Conservation (phyloP, 1,140 invertebrate species). For the Drosophila willistoni region DNA sequence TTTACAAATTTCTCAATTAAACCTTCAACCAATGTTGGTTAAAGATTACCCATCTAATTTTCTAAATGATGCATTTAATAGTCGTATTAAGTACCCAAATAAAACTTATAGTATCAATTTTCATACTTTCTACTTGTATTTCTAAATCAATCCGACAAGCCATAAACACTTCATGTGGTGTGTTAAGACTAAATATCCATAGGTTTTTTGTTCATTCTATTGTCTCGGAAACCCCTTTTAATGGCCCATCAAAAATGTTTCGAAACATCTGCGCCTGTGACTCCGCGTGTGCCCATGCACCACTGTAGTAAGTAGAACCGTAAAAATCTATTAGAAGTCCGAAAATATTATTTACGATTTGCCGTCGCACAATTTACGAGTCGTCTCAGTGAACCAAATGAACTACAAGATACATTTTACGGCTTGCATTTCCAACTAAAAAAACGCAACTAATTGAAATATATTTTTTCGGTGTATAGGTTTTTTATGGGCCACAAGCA, state of each 20-base stretch:
- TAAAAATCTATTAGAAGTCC: slow-evolving; percentile 69
- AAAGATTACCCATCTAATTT: neutral
- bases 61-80: neutral
- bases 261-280: slow-evolving; percentile 57
- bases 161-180: neutral
- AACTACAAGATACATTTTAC: slow-evolving; percentile 69
- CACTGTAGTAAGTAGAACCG: slow-evolving; percentile 19
- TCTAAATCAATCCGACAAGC: slow-evolving; percentile 2
- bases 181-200: neutral
- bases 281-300: neutral
- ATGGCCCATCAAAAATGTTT: slow-evolving; percentile 39
- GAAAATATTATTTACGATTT: slow-evolving; percentile 74
- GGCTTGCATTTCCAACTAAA: slow-evolving; percentile 55
- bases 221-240: slow-evolving; percentile 5
- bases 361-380: slow-evolving; percentile 70
- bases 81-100: neutral
- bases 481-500: slow-evolving; percentile 60
- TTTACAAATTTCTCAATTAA: too few species aligned
- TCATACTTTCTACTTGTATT: neutral
- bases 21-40: neutral
- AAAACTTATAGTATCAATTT: neutral
- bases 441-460: slow-evolving; percentile 73
- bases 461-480: slow-evolving; percentile 62
- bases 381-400: slow-evolving; percentile 54
- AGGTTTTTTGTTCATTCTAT: neutral